These are phyloP conservation scores for Smithornis capensis DNA, from an alignment of 2,113 vertebrate species.

Conservation along the genomic window DNA sequence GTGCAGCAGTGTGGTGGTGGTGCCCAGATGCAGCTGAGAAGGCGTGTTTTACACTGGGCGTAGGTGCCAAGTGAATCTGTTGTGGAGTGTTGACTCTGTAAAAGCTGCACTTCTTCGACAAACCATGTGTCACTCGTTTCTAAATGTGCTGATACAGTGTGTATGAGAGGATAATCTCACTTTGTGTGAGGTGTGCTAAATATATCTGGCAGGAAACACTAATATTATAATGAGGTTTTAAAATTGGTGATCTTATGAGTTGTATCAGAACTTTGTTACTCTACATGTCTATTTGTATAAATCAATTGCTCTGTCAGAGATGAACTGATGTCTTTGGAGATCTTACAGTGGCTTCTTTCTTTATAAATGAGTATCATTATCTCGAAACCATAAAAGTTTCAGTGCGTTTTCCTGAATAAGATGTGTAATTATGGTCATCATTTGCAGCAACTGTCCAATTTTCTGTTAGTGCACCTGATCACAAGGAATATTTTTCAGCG, in stretches of 20 bases:
- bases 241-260: not conserved
- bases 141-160: not conserved
- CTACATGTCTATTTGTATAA: not conserved
- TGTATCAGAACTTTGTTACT: not conserved
- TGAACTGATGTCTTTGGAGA: not conserved
- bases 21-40: not conserved
- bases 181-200: not conserved
- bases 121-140: not conserved
- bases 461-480: not conserved
- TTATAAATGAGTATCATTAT: not conserved
- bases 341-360: not conserved
- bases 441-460: not conserved
- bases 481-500: not conserved
- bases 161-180: not conserved
- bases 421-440: not conserved
- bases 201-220: not conserved
- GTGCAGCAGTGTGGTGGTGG: not conserved
- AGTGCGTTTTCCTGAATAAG: not conserved
- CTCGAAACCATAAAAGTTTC: not conserved
- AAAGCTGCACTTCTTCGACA: not conserved
- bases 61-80: not conserved
- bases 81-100: not conserved
- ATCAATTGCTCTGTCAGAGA: not conserved
- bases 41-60: accelerated
- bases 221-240: not conserved